A percentile compares a stretch with the other conserved stretches of the same genome.
These are phyloP conservation scores for Drosophila seclusa DNA, from an alignment of 2,888 invertebrate species.

Conservation along the genomic window DNA sequence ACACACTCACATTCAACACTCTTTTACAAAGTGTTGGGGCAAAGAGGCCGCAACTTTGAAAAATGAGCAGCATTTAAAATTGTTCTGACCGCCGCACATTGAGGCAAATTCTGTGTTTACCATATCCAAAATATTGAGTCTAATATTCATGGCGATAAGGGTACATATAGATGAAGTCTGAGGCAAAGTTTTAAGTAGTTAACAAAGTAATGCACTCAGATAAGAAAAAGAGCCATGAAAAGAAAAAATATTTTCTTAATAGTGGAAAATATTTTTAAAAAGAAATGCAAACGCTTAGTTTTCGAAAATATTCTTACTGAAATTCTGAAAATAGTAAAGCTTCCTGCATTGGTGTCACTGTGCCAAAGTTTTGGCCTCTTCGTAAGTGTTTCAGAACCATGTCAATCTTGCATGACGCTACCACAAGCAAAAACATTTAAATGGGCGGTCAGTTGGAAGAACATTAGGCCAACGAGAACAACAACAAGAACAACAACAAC, in stretches of 20 bases:
- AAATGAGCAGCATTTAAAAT: slow-evolving; percentile 77
- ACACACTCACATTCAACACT: slow-evolving; percentile 42
- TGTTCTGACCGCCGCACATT: slow-evolving; percentile 61
- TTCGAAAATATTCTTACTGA: accelerated
- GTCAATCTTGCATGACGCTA: slow-evolving; percentile 36
- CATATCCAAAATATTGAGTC: not conserved
- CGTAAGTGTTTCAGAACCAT: slow-evolving; percentile 36
- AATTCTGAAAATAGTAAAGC: not conserved
- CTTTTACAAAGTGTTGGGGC: slow-evolving; percentile 42
- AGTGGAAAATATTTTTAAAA: not conserved
- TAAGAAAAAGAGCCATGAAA: too few relatives aligned
- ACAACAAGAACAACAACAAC: slow-evolving; percentile 3
- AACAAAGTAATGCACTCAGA: too few relatives aligned
- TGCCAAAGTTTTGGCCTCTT: slow-evolving; percentile 18
- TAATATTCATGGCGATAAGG: not conserved
- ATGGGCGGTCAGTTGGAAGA: slow-evolving; percentile 72
- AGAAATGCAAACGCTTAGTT: not conserved
- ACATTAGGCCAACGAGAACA: slow-evolving; percentile 59
- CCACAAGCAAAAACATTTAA: slow-evolving; percentile 43
- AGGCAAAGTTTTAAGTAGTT: not conserved
- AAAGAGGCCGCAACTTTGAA: slow-evolving; percentile 70
- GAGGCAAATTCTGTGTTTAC: slow-evolving; percentile 20
- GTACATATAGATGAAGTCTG: not conserved
- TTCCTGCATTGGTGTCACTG: slow-evolving; percentile 38
- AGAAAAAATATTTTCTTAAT: too few relatives aligned